Conservation (phyloP, 2,113 vertebrate species). For the Nanger granti region DNA sequence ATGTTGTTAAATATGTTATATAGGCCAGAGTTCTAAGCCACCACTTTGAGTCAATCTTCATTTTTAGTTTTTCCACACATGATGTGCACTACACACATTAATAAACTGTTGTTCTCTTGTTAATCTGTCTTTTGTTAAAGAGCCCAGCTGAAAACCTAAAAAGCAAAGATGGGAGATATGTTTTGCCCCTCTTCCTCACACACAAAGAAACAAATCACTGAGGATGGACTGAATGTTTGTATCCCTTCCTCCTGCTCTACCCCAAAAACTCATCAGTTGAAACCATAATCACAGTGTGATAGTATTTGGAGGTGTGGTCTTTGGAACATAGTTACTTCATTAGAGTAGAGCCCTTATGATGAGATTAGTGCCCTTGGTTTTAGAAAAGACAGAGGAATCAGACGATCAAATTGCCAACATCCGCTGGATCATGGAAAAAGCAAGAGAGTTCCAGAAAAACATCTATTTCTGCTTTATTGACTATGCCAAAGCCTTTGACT, state of each 20-base stretch:
- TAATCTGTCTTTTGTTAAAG: background rate
- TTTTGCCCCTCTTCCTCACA: background rate
- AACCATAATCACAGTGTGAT: background rate
- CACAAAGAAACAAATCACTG: background rate
- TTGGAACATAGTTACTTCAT: background rate
- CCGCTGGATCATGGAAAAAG: no score
- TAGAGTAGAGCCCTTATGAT: background rate
- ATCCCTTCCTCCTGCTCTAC: background rate
- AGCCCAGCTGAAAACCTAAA: background rate
- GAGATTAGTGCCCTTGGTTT: background rate
- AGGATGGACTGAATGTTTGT: background rate
- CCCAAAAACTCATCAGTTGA: background rate
- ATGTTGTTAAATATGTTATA: background rate
- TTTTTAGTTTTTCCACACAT: background rate
- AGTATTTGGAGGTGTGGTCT: background rate
- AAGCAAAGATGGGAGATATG: background rate
- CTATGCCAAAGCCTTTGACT: no score
- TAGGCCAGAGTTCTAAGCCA: background rate
- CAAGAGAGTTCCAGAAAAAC: no score
- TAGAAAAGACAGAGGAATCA: no score
- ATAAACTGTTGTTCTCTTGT: background rate
- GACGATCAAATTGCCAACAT: no score
- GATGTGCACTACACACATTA: background rate
- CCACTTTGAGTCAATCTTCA: background rate
- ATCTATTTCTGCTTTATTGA: no score